Evolutionary conservation across 2,888 invertebrate genomes (phyloP).

Genomic region (Acronicta psi): DNA sequence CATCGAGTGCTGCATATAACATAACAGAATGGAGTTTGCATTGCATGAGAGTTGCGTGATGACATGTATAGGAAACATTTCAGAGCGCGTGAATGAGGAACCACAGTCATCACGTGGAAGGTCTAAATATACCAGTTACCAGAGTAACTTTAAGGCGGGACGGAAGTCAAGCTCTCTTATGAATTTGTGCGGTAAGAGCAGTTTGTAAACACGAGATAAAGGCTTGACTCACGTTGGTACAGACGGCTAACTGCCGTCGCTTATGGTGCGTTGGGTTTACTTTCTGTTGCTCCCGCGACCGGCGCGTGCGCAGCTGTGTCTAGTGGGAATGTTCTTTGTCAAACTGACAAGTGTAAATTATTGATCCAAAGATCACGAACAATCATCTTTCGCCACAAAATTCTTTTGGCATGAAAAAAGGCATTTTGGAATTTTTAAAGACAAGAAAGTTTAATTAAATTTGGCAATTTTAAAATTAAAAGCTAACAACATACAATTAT

Average conservation of each 20-base stretch:
- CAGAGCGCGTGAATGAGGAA: conserved; percentile 95
- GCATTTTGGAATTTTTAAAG: too few species aligned
- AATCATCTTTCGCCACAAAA: too few species aligned
- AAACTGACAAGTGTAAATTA: neutral
- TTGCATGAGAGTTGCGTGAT: conserved; percentile 77
- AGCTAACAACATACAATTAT: too few species aligned
- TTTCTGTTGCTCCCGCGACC: conserved; percentile 74
- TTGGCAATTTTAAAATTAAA: too few species aligned
- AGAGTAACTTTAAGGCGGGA: conserved; percentile 94
- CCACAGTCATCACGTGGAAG: conserved; percentile 94
- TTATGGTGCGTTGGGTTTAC: conserved; percentile 84
- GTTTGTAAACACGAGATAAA: conserved; percentile 77
- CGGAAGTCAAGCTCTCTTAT: conserved; percentile 98
- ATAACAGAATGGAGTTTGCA: conserved; percentile 57
- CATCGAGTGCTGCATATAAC: conserved; percentile 47
- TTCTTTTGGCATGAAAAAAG: too few species aligned
- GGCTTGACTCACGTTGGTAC: conserved; percentile 80
- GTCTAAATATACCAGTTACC: conserved; percentile 95
- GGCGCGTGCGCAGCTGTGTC: conserved; percentile 47
- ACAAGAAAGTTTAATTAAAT: too few species aligned
- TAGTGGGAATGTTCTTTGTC: conserved; percentile 27
- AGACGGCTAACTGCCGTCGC: conserved; percentile 71
- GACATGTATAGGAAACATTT: conserved; percentile 90
- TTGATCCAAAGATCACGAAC: too few species aligned
- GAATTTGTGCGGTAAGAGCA: conserved; percentile 97